Evolutionary conservation across 2,113 vertebrate genomes (phyloP).

Genomic region (Corythaeola cristata): DNA sequence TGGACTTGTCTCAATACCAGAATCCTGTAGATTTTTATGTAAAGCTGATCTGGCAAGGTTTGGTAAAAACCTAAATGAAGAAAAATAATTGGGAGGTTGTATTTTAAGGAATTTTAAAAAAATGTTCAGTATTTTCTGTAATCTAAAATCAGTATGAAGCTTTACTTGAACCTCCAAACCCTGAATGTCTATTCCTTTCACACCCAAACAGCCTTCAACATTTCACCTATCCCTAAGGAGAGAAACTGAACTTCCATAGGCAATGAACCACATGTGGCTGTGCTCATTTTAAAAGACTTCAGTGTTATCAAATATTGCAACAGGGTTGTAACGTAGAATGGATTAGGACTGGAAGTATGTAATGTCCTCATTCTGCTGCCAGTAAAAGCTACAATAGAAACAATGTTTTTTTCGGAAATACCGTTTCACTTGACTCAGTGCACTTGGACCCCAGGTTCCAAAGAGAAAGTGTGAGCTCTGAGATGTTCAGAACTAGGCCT

Average conservation of each 20-base stretch:
- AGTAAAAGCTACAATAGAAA: not conserved
- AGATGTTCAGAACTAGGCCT: not conserved
- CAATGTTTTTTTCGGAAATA: not conserved
- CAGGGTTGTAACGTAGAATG: not conserved
- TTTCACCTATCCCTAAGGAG: not conserved
- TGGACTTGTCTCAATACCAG: constrained; percentile 74
- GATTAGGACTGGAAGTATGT: not conserved
- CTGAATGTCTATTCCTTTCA: not conserved
- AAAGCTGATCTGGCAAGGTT: constrained; percentile 87
- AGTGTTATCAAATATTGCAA: not conserved
- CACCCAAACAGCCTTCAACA: not conserved
- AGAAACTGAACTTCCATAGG: not conserved
- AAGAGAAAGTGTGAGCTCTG: not conserved
- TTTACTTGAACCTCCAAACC: not conserved
- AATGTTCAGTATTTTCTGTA: not conserved
- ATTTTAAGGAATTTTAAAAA: not conserved
- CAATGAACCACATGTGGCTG: not conserved
- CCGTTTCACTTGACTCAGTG: not conserved
- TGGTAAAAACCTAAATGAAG: constrained; percentile 87
- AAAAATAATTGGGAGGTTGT: not conserved
- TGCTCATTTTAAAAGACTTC: not conserved
- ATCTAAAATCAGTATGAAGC: not conserved
- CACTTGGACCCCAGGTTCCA: not conserved
- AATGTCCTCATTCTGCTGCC: not conserved
- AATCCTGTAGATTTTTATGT: constrained; percentile 85